Evolutionary conservation across 2,888 invertebrate genomes (phyloP), one percentile per base, ranked within the genome.

Genomic region (Apodemia mormo): DNA sequence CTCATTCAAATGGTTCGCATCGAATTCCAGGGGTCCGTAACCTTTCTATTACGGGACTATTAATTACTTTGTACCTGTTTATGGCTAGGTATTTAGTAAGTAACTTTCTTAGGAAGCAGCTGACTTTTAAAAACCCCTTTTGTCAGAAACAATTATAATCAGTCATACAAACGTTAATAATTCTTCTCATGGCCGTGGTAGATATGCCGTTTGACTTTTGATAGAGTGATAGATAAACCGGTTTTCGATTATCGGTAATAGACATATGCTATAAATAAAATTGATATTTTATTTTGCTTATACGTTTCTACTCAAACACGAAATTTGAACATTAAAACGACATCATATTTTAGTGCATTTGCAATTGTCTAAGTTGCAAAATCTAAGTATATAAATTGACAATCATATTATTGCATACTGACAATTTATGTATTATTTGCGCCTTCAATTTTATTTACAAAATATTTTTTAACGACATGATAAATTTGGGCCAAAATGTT

Each of bases 1-100:
- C 83, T 87, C 86, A 92, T 92, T 92, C 87, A 91, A 92, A 92
- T 88, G 82, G 85, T 80, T 80, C 77, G 78, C 84, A 86, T 90
- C 88, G 88, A 87, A 90, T 87, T 86, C 84, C 89, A 90, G 89
- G 80, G 87, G 87, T 79, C 79, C 81, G 80, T 82, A 90, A 90
- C 89, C 87, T 89, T 89, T 87, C 75, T 75, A 74, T 75, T 72
- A 72, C 75, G 75, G 74, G 70, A 72, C 68, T 70, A 80, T 81
- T 83, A 85, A 84, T 84, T 82, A 80, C 71, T 72, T 71, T 70
- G 72, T 66, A 68, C 71, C 72, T 73, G 69, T 73, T 69, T 75
- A 74, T 70, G 75, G 76, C 71, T 66, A 71, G 76, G 74, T 68
- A 72, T 74, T 73, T 72, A 70, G 66, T 73, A 71, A 71, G 71